Evolutionary conservation across 2,113 vertebrate species (phyloP), one percentile per base, ranked within the genome.

Genomic region (Picathartes gymnocephalus): DNA sequence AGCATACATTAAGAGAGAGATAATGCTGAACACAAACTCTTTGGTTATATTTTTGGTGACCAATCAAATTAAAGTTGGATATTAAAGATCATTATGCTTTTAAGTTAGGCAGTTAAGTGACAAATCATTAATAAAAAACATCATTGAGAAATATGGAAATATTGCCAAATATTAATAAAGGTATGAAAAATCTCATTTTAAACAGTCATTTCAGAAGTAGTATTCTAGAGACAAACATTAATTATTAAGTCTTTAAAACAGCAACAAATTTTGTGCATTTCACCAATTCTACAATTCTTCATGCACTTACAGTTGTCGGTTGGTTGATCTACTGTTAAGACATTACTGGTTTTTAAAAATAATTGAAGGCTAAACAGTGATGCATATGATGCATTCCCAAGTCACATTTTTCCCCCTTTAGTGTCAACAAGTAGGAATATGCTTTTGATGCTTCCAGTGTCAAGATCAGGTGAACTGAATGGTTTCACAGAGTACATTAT

Each of bases 391-490:
- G 80, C 64, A 80, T 92, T 95, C 90, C 62, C 82, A 80, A 95
- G 91, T 86, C 92, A 96, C 90, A 90, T 97, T 95, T 88, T 58
- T 58, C 74, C 70, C 39, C 35, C 71, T 73, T 94, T 27, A 82
- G 79, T 94, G 92, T 92, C 93, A 95, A 95, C 92, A 97, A 93
- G 90, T 76, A 92, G 68, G 61, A 93, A n/a, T 76, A 40, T 80
- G 92, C 57, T 97, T 97, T 56, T 73, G 93, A 95, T 90, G 94
- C 81, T 92, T 94, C 70, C 88, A 96, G 93, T 97, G 91, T 97
- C 97, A 97, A 95, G 85, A 98, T 95, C 96, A 97, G 97, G 95
- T 95, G 92, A 97, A 96, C 86, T 81, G 92, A 96, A 82, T 45
- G 72, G 86, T 84, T 94, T 95, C 88, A 94, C 33, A 48, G 53